phyloP scores from a whole-genome alignment of 1,140 invertebrate species.

The Rhagoletis pomonella region DNA sequence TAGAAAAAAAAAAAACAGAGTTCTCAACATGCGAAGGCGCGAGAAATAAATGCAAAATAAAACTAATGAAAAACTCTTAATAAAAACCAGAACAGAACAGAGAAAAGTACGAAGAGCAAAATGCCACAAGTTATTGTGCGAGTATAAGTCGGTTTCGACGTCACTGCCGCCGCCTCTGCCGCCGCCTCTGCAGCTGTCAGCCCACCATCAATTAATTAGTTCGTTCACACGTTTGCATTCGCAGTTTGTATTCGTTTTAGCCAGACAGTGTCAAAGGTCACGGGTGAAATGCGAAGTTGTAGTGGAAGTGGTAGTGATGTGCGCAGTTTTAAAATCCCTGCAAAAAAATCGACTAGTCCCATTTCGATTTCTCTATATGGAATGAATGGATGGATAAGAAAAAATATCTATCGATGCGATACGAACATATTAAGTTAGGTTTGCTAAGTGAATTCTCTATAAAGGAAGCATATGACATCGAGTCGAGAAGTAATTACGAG shows the following conservation, averaged over 20 bases:
- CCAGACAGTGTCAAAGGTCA: not conserved
- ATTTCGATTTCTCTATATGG: too few relatives aligned
- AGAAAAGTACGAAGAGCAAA: not conserved
- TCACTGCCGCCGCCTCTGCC: not conserved
- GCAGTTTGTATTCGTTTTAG: conserved; percentile 1
- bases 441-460: too few relatives aligned
- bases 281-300: conserved; percentile 3
- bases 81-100: conserved; percentile 30
- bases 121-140: not conserved
- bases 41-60: conserved; percentile 50
- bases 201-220: not conserved
- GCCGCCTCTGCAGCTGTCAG: not conserved
- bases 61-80: conserved; percentile 21
- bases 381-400: too few relatives aligned
- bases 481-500: too few relatives aligned
- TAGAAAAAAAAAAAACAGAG: conserved; percentile 31
- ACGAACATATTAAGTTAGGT: too few relatives aligned
- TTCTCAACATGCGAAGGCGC: conserved; percentile 1
- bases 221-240: conserved; percentile 28
- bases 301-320: not conserved
- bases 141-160: not conserved
- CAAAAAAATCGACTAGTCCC: too few relatives aligned
- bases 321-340: not conserved
- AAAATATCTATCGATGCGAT: too few relatives aligned
- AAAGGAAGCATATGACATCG: too few relatives aligned